Evolutionary conservation across 1,140 invertebrate species (phyloP).

Genomic region (Sminthurides bifidus): DNA sequence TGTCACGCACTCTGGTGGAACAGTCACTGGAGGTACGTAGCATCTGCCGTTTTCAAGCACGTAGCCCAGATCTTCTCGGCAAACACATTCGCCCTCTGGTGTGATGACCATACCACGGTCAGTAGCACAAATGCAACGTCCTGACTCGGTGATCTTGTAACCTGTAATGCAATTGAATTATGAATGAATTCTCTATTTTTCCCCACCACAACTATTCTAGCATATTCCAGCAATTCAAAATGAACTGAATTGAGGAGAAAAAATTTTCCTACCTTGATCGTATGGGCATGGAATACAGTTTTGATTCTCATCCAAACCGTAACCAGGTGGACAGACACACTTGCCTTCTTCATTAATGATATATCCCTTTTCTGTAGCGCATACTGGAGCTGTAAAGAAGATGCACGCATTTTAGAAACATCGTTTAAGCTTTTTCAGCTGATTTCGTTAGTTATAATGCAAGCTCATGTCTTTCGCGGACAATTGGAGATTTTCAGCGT

Average conservation of each 20-base stretch:
- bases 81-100: slow-evolving; percentile 63
- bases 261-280: slow-evolving; percentile 44
- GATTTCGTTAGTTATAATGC: too few species aligned
- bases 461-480: background rate
- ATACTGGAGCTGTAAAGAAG: slow-evolving; percentile 45
- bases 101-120: slow-evolving; percentile 61
- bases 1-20: slow-evolving; percentile 49
- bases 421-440: too few species aligned
- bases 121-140: slow-evolving; percentile 64
- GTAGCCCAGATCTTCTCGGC: slow-evolving; percentile 58
- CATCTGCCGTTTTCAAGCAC: slow-evolving; percentile 51
- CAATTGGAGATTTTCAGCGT: too few species aligned
- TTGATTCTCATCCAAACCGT: slow-evolving; percentile 59
- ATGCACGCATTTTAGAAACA: background rate
- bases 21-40: slow-evolving; percentile 34
- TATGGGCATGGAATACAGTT: slow-evolving; percentile 59
- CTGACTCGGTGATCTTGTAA: slow-evolving; percentile 57
- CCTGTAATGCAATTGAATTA: slow-evolving; percentile 20
- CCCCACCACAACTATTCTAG: background rate
- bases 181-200: background rate
- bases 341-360: slow-evolving; percentile 53
- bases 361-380: slow-evolving; percentile 57
- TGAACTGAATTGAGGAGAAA: background rate
- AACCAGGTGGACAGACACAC: slow-evolving; percentile 61
- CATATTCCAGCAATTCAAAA: background rate